Percentiles rank a stretch among this genome's conserved stretches.
These are phyloP conservation scores for Taenaris catops DNA, from an alignment of 2,888 invertebrate species.

Conservation along the genomic window DNA sequence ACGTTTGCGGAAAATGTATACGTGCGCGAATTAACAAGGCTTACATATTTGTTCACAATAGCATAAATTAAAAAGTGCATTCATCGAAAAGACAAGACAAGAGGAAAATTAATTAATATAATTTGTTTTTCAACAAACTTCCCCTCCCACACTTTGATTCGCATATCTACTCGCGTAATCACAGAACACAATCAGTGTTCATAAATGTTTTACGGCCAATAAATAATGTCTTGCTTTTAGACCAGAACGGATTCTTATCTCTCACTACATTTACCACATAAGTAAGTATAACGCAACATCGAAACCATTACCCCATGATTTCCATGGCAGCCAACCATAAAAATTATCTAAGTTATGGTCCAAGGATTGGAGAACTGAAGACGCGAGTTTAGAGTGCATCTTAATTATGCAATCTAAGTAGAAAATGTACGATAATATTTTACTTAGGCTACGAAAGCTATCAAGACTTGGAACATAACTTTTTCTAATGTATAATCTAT, in stretches of 20 bases:
- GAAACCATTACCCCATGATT: slow-evolving; percentile 17
- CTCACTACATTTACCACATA: slow-evolving; percentile 9
- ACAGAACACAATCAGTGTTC: slow-evolving; percentile 11
- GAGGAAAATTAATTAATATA: too few relatives aligned
- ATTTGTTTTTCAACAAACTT: too few relatives aligned
- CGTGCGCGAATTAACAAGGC: too few relatives aligned
- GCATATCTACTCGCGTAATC: slow-evolving; percentile 14
- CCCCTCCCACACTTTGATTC: slow-evolving; percentile 15
- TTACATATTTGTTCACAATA: too few relatives aligned
- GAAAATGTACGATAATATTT: too few relatives aligned
- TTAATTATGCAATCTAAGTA: slow-evolving; percentile 20
- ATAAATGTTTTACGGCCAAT: slow-evolving; percentile 14
- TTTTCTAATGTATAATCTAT: too few relatives aligned
- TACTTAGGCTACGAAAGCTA: too few relatives aligned
- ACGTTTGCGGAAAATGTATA: too few relatives aligned
- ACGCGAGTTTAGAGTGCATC: slow-evolving; percentile 12
- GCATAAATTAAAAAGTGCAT: too few relatives aligned
- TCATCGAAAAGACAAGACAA: too few relatives aligned
- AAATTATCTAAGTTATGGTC: slow-evolving; percentile 22
- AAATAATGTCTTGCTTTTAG: slow-evolving; percentile 17
- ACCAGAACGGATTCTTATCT: slow-evolving; percentile 22
- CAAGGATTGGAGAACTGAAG: slow-evolving; percentile 9
- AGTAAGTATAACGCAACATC: slow-evolving; percentile 14
- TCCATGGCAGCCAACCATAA: slow-evolving; percentile 19
- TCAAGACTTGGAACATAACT: too few relatives aligned